Evolutionary conservation across 35 echinoderm and acorn worm species (phyloP).

Genomic region (Acanthaster planci): DNA sequence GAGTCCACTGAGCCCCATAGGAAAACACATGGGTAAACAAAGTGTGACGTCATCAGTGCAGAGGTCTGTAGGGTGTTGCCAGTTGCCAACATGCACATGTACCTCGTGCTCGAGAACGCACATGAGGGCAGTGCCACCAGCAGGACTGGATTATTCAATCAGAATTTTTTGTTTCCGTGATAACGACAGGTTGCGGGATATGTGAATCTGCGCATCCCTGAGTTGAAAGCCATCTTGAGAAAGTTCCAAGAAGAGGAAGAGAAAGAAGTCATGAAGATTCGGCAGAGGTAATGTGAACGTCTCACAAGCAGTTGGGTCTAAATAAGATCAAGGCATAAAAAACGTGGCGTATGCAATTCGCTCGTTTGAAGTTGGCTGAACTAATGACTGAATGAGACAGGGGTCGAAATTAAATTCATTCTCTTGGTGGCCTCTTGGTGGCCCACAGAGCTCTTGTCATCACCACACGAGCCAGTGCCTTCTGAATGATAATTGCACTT

Average conservation of each 20-base stretch:
- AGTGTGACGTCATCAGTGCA: too few relatives aligned
- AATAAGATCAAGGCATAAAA: neutral
- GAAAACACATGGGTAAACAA: too few relatives aligned
- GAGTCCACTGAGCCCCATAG: too few relatives aligned
- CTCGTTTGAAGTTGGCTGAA: too few relatives aligned
- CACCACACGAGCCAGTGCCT: too few relatives aligned
- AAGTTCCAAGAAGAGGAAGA: constrained; percentile 69
- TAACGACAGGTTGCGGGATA: constrained; percentile 46
- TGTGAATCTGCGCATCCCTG: constrained; percentile 46
- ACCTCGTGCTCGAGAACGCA: neutral
- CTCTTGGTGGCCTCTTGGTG: too few relatives aligned
- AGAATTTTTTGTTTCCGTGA: neutral
- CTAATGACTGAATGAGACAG: too few relatives aligned
- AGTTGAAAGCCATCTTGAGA: constrained; percentile 46
- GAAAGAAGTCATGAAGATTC: constrained; percentile 49
- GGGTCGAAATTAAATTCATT: too few relatives aligned
- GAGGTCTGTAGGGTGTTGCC: neutral
- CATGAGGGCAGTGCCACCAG: neutral
- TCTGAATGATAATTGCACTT: neutral
- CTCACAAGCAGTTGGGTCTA: neutral
- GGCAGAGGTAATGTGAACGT: constrained; percentile 36
- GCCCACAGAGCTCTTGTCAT: too few relatives aligned
- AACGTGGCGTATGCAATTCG: too few relatives aligned
- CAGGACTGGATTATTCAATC: neutral
- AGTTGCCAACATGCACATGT: neutral